Conservation (phyloP, 2,888 invertebrate species). For the Macrosiphum euphorbiae region DNA sequence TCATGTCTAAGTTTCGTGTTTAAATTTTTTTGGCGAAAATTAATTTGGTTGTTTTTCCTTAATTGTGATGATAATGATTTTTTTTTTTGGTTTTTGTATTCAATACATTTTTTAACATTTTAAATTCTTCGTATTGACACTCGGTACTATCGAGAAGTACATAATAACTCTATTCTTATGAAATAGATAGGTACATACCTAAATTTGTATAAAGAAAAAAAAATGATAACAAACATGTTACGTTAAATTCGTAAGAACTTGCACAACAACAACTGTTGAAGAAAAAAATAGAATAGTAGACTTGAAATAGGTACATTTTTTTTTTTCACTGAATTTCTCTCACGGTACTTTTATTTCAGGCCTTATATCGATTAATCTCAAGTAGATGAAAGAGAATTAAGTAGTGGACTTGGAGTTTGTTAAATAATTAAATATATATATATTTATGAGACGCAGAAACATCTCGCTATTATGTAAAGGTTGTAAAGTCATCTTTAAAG, state of each 20-base stretch:
- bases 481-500: slow-evolving; percentile 5
- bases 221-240: neutral
- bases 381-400: slow-evolving; percentile 27
- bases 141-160: neutral
- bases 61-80: neutral
- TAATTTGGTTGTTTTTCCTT: neutral
- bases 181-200: neutral
- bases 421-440: neutral
- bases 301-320: neutral
- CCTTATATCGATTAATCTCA: neutral
- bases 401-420: neutral
- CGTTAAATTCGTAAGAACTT: neutral
- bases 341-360: neutral
- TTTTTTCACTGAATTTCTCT: neutral
- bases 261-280: neutral
- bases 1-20: neutral
- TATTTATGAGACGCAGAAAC: slow-evolving; percentile 13
- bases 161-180: neutral
- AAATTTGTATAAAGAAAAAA: neutral
- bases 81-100: neutral
- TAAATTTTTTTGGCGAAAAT: neutral
- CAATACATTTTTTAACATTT: neutral
- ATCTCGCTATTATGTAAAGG: neutral
- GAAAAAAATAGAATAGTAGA: neutral
- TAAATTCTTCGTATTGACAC: neutral